Conservation (phyloP, 2,888 invertebrate species). For the Limnephilus marmoratus region DNA sequence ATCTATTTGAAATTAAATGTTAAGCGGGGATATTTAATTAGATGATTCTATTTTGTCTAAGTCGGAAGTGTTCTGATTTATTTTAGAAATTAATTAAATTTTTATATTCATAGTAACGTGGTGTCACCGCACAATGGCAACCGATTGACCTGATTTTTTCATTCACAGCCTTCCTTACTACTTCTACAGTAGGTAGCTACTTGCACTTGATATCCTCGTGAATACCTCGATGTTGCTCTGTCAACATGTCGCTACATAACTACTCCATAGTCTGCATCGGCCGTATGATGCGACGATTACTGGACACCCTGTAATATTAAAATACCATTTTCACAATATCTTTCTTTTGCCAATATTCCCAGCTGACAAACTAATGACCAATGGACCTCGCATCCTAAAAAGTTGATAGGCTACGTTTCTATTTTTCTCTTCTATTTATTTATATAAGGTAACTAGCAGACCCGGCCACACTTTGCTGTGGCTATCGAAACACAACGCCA, state of each 20-base stretch:
- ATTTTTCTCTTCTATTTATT: no score
- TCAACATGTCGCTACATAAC: neutral
- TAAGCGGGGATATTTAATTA: no score
- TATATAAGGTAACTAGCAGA: no score
- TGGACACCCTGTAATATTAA: neutral
- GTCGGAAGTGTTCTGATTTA: neutral
- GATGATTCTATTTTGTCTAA: no score
- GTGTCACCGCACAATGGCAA: neutral
- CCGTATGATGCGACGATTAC: neutral
- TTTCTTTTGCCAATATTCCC: no score
- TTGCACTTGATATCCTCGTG: conserved; percentile 19
- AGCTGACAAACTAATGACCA: no score
- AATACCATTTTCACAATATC: neutral
- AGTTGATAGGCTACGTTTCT: no score
- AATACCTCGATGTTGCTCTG: neutral
- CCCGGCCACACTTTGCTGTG: no score
- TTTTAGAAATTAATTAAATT: neutral
- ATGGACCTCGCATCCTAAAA: no score
- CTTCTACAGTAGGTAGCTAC: neutral
- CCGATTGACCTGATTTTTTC: conserved; percentile 36
- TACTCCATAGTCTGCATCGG: neutral
- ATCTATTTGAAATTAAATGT: no score
- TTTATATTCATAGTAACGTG: neutral
- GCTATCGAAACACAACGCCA: no score
- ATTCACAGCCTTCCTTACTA: conserved; percentile 9